phyloP scores from a whole-genome alignment of 2,797 vertebrate genomes.

The Mormyrus hasselquistii region DNA sequence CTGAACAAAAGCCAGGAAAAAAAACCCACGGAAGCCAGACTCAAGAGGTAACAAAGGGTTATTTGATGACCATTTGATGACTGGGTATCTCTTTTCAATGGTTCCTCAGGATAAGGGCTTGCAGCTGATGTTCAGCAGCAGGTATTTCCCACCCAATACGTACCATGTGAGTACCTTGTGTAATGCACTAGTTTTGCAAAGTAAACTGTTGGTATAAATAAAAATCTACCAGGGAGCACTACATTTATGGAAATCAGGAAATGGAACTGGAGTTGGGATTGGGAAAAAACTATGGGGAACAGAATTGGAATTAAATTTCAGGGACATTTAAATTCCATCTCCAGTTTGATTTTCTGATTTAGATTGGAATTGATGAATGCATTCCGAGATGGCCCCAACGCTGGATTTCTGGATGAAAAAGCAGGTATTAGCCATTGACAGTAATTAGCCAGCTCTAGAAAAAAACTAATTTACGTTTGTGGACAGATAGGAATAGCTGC shows the following conservation, averaged over 20 bases:
- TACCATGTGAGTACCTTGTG: not conserved
- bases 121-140: not conserved
- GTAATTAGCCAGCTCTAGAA: not conserved
- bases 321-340: not conserved
- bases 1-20: not conserved
- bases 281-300: not conserved
- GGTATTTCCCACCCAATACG: not conserved
- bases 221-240: not conserved
- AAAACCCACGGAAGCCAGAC: not conserved
- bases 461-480: not conserved
- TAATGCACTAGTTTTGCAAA: not conserved
- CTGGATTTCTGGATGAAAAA: not conserved
- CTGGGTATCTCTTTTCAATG: not conserved
- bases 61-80: constrained; percentile 7
- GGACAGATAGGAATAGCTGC: not conserved
- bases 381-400: not conserved
- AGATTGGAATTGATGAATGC: not conserved
- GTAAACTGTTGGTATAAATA: not conserved
- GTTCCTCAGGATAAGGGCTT: not conserved
- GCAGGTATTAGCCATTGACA: not conserved
- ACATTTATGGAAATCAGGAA: not conserved
- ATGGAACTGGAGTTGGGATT: not conserved
- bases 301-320: not conserved
- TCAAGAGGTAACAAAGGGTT: not conserved
- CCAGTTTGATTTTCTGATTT: not conserved